Conservation (phyloP, 2,797 vertebrate genomes). For the Enteromius viviparus region DNA sequence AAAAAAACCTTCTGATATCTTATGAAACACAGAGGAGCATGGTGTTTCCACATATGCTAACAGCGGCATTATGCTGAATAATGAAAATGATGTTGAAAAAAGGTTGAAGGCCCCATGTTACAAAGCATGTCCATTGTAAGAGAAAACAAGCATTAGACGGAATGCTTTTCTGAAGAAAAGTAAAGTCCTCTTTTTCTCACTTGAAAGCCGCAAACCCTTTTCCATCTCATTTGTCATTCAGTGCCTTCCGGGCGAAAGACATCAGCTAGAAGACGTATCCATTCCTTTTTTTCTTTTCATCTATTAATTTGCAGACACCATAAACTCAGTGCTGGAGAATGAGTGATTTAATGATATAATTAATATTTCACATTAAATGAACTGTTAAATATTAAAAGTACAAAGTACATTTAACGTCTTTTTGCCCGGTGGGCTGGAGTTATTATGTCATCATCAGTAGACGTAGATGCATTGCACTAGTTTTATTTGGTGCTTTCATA, state of each 20-base stretch:
- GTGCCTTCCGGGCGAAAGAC: constrained; percentile 52
- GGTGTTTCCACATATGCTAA: constrained; percentile 30
- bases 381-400: constrained; percentile 45
- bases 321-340: constrained; percentile 36
- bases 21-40: constrained; percentile 29
- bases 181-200: constrained; percentile 42
- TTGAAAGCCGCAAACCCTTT: constrained; percentile 46
- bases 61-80: constrained; percentile 25
- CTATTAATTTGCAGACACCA: constrained; percentile 45
- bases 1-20: constrained; percentile 11
- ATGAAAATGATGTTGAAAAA: constrained; percentile 50
- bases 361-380: constrained; percentile 46
- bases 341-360: constrained; percentile 33
- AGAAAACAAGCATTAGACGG: constrained; percentile 35
- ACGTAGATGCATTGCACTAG: constrained; percentile 28
- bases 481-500: constrained; percentile 50
- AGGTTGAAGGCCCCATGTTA: constrained; percentile 41
- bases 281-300: constrained; percentile 38
- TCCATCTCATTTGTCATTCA: constrained; percentile 49
- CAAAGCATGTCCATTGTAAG: constrained; percentile 41
- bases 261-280: constrained; percentile 47
- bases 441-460: constrained; percentile 46
- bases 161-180: constrained; percentile 49
- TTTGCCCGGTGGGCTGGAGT: constrained; percentile 49
- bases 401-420: constrained; percentile 50